A percentile compares a stretch with the other conserved stretches of the same genome.
Evolutionary conservation across 2,113 vertebrate genomes (phyloP).

Genomic region (Vulpes vulpes): DNA sequence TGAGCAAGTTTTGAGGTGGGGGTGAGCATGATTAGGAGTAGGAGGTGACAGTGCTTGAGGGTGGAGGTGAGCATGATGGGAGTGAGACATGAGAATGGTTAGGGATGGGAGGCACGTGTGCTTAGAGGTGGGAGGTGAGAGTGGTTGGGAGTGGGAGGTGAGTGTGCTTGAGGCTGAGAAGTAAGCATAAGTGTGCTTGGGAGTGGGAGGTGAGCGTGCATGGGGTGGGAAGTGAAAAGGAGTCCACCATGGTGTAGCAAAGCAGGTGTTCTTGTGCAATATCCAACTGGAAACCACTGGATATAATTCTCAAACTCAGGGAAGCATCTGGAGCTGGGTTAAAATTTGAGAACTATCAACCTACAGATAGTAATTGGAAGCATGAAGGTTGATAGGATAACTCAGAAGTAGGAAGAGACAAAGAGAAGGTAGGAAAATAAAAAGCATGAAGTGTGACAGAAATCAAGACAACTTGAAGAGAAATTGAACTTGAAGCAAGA

Average conservation of each 20-base stretch:
- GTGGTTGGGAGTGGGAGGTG: background rate
- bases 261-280: background rate
- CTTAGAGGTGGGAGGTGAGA: background rate
- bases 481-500: background rate
- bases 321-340: background rate
- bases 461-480: background rate
- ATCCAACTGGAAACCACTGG: background rate
- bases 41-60: background rate
- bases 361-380: background rate
- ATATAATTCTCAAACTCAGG: background rate
- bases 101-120: background rate
- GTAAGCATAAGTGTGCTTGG: background rate
- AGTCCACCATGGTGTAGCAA: background rate
- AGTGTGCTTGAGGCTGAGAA: background rate
- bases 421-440: background rate
- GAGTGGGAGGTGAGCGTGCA: background rate
- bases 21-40: background rate
- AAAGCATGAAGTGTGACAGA: background rate
- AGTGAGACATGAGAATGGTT: background rate
- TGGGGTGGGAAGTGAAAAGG: background rate
- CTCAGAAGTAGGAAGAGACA: background rate
- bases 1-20: background rate
- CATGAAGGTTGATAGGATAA: background rate
- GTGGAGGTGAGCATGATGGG: background rate
- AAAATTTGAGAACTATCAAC: background rate